Percentiles rank a stretch among this genome's conserved stretches.
Conservation (phyloP, 2,888 invertebrate species). For the Chromoteleia sp. region DNA sequence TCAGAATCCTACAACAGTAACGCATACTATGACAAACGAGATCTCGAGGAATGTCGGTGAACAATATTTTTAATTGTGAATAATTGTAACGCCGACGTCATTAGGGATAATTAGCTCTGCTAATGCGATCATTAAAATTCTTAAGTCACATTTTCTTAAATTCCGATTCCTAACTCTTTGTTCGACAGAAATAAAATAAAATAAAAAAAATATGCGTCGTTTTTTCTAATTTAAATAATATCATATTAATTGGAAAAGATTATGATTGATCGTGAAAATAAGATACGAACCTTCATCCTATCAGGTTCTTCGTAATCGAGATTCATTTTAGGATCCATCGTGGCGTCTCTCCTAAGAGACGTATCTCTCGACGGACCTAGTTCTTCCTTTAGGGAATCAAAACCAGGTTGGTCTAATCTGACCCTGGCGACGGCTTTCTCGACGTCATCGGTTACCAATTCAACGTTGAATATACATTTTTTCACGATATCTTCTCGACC, state of each 20-base stretch:
- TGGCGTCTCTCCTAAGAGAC: conserved; percentile 89
- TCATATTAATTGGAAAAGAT: no score
- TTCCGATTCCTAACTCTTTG: not conserved
- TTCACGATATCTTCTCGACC: conserved; percentile 93
- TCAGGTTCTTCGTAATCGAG: conserved; percentile 87
- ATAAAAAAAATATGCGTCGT: not conserved
- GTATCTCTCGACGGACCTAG: conserved; percentile 90
- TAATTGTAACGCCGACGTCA: conserved; percentile 53
- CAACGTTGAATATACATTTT: conserved; percentile 90
- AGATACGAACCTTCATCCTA: conserved; percentile 88
- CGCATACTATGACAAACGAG: conserved; percentile 49
- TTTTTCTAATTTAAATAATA: not conserved
- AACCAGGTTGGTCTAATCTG: conserved; percentile 86
- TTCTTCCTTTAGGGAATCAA: conserved; percentile 89
- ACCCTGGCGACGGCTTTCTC: conserved; percentile 86
- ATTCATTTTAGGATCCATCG: conserved; percentile 86
- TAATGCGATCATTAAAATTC: conserved; percentile 37
- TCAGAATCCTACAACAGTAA: conserved; percentile 84
- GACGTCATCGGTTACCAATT: conserved; percentile 91
- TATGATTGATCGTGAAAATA: no score
- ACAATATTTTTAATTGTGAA: conserved; percentile 61
- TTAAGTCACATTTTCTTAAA: conserved; percentile 35
- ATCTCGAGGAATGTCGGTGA: conserved; percentile 54
- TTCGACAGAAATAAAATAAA: not conserved
- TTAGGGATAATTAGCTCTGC: conserved; percentile 43